These are phyloP conservation scores for Coecobrya sp. DNA, from an alignment of 2,888 invertebrate genomes.

Conservation along the genomic window DNA sequence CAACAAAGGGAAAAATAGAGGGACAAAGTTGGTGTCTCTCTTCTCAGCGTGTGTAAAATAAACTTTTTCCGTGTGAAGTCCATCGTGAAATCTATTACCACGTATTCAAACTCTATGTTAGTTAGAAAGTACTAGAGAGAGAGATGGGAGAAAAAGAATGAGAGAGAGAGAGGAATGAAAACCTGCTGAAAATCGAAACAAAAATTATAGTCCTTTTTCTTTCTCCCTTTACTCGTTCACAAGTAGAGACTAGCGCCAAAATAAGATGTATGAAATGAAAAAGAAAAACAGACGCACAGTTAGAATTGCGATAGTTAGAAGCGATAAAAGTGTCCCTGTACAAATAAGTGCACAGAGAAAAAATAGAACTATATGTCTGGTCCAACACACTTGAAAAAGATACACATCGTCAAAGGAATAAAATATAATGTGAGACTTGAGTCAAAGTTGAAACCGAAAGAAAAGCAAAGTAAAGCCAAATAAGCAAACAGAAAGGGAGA, in stretches of 20 bases:
- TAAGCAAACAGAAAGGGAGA: constrained; percentile 39
- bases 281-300: constrained; percentile 32
- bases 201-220: constrained; percentile 10
- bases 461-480: constrained; percentile 26
- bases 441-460: constrained; percentile 49
- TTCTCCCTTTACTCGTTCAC: neutral
- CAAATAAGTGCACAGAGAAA: constrained; percentile 31
- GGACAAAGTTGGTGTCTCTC: constrained; percentile 19
- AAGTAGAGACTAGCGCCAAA: neutral
- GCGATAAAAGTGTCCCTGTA: constrained; percentile 38
- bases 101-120: constrained; percentile 36
- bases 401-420: constrained; percentile 63
- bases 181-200: constrained; percentile 29
- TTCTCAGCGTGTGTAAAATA: constrained; percentile 30
- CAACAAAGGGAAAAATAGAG: neutral
- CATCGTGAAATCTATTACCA: constrained; percentile 66
- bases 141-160: too few relatives aligned
- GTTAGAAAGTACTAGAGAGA: neutral
- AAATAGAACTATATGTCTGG: neutral
- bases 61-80: constrained; percentile 62
- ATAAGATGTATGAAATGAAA: constrained; percentile 9
- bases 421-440: constrained; percentile 53
- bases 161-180: neutral
- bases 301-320: constrained; percentile 27
- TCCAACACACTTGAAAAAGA: constrained; percentile 51